Evolutionary conservation across 2,797 vertebrate genomes (phyloP).

Genomic region (Macrochelys suwanniensis): DNA sequence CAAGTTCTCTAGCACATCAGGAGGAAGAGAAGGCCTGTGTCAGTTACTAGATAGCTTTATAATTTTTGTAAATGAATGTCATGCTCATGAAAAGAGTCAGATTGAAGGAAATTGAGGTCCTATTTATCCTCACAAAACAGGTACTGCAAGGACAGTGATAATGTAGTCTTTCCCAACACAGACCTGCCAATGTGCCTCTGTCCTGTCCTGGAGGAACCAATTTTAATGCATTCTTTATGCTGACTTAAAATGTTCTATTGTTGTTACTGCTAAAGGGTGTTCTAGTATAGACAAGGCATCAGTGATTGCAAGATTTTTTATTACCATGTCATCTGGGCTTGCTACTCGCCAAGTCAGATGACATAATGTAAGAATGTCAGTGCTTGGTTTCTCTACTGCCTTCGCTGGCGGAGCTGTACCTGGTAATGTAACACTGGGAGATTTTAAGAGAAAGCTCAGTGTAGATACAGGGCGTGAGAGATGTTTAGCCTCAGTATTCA

Average conservation of each 20-base stretch:
- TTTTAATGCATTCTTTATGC: background rate
- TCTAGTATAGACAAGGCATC: constrained; percentile 3
- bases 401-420: constrained; percentile 26
- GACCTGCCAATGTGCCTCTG: constrained; percentile 3
- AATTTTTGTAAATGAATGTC: background rate
- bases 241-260: background rate
- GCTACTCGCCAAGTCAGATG: constrained; percentile 6
- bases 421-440: constrained; percentile 9
- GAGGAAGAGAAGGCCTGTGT: background rate
- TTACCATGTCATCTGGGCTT: constrained; percentile 32
- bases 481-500: background rate
- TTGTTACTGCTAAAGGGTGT: background rate
- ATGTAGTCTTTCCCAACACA: background rate
- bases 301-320: constrained; percentile 11
- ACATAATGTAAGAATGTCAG: background rate
- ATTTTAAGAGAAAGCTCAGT: background rate
- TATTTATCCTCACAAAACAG: constrained; percentile 14
- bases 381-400: constrained; percentile 50
- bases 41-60: constrained; percentile 33
- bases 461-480: constrained; percentile 12
- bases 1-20: background rate
- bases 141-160: background rate
- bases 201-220: background rate
- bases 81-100: background rate
- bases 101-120: constrained; percentile 26